A percentile compares a stretch with the other conserved stretches of the same genome.
phyloP scores from a whole-genome alignment of 2,888 invertebrate species.

The Dione juno region DNA sequence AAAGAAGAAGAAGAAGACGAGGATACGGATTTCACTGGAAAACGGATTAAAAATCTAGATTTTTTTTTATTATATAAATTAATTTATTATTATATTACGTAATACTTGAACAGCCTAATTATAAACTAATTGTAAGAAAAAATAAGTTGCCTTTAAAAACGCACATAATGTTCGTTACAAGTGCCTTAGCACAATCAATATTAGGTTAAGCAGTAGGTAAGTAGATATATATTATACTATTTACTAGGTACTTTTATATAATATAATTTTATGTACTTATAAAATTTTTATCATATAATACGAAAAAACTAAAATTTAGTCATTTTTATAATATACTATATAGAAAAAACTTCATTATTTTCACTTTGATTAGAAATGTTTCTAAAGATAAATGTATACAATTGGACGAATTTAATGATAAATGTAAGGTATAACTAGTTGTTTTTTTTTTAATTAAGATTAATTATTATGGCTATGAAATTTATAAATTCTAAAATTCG shows the following conservation, averaged over 20 bases:
- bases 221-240: neutral
- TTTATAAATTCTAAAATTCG: neutral
- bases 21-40: no score
- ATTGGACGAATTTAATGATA: conserved; percentile 42
- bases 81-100: no score
- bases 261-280: neutral
- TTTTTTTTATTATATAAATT: no score
- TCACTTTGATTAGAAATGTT: neutral
- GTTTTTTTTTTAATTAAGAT: conserved; percentile 4
- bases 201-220: neutral
- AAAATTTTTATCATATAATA: neutral
- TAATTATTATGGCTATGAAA: neutral
- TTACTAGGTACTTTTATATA: neutral
- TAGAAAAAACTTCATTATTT: conserved; percentile 1
- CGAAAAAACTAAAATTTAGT: neutral
- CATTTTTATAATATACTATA: conserved; percentile 7
- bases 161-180: conserved; percentile 39
- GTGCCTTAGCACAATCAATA: conserved; percentile 45
- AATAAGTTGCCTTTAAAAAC: conserved; percentile 20
- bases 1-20: no score
- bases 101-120: neutral
- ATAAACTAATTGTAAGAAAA: neutral
- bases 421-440: conserved; percentile 19
- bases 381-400: conserved; percentile 8
- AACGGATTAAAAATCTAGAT: no score